Evolutionary conservation across 1,140 invertebrate genomes (phyloP).

Genomic region (Drosophila ananassae): DNA sequence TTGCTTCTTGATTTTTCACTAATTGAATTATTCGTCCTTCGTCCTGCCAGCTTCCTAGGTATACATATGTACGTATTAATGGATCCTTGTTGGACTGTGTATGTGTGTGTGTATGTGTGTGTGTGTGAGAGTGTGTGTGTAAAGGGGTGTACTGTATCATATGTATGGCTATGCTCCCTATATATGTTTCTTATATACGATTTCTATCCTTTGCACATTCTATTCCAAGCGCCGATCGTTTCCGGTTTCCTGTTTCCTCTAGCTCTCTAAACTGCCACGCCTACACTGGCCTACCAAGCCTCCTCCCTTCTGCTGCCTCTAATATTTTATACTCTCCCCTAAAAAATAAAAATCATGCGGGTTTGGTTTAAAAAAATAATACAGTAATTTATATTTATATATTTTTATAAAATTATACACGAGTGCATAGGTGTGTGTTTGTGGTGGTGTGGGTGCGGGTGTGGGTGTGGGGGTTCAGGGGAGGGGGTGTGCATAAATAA

Average conservation of each 20-base stretch:
- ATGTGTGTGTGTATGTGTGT: conserved; percentile 29
- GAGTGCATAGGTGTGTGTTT: conserved; percentile 51
- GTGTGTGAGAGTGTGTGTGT: conserved; percentile 16
- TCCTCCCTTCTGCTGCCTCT: conserved; percentile 1
- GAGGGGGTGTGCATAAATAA: conserved; percentile 51
- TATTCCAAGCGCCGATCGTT: conserved; percentile 28
- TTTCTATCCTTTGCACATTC: conserved; percentile 42
- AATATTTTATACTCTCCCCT: conserved; percentile 4
- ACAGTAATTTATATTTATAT: conserved; percentile 46
- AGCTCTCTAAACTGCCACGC: conserved; percentile 47
- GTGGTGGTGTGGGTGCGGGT: conserved; percentile 25
- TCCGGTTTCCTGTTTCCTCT: conserved; percentile 16
- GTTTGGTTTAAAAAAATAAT: conserved; percentile 56
- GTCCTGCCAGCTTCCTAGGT: conserved; percentile 41
- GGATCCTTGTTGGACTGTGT: conserved; percentile 37
- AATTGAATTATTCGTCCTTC: conserved; percentile 62
- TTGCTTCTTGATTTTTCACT: conserved; percentile 47
- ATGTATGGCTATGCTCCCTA: conserved; percentile 71
- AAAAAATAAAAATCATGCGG: conserved; percentile 26
- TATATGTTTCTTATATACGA: conserved; percentile 49
- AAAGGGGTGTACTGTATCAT: conserved; percentile 23
- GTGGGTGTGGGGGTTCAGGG: conserved; percentile 9
- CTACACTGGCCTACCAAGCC: conserved; percentile 26
- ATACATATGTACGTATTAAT: conserved; percentile 55
- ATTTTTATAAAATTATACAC: conserved; percentile 64